These are phyloP conservation scores for Lutjanus erythropterus DNA, from an alignment of 2,113 vertebrate genomes.

Conservation along the genomic window DNA sequence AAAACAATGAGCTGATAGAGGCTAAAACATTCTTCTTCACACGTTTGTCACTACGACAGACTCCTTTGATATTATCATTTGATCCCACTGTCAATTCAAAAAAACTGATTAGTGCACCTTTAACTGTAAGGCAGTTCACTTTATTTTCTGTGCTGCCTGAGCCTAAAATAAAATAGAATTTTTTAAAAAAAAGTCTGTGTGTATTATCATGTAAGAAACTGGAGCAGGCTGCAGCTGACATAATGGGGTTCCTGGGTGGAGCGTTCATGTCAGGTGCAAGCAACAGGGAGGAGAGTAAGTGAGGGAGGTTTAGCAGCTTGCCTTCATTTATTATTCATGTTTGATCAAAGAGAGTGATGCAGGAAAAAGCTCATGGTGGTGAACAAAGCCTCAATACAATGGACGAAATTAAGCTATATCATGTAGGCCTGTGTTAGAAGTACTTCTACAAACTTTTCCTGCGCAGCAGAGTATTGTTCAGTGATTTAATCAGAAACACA, in stretches of 20 bases:
- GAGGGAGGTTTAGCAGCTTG: conserved; percentile 48
- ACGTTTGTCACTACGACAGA: background rate
- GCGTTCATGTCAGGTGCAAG: conserved; percentile 42
- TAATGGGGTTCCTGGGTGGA: conserved; percentile 47
- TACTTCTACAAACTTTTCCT: background rate
- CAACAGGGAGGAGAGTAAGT: conserved; percentile 32
- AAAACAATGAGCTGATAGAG: no score
- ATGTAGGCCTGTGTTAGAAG: background rate
- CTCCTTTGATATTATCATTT: background rate
- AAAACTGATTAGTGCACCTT: background rate
- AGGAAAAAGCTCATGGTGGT: conserved; percentile 11
- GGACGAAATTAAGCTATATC: conserved; percentile 9
- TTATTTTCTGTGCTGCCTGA: background rate
- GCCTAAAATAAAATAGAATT: background rate
- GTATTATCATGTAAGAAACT: conserved; percentile 25
- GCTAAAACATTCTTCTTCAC: background rate
- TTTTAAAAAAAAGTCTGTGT: background rate
- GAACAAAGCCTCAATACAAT: conserved; percentile 35
- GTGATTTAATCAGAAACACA: background rate
- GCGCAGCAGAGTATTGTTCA: background rate
- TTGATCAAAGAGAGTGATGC: conserved; percentile 67
- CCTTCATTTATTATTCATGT: conserved; percentile 70
- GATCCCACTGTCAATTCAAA: background rate
- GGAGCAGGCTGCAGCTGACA: conserved; percentile 37
- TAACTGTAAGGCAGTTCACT: background rate